Evolutionary conservation across 2,888 invertebrate species (phyloP), one percentile per base, ranked within the genome.

Genomic region (Drosophila picticornis): DNA sequence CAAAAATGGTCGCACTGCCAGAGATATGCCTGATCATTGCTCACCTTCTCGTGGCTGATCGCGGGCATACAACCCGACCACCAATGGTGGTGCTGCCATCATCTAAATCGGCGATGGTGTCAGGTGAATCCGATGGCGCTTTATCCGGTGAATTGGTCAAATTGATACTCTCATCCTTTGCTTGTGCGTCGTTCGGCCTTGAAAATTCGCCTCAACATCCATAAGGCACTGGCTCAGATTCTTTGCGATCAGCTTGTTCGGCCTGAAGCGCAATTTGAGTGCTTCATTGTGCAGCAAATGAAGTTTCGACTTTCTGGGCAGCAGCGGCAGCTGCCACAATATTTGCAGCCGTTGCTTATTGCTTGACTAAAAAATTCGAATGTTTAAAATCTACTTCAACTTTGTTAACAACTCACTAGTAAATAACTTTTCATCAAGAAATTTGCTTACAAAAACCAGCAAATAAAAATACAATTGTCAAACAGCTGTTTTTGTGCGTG

Each of bases 1-100:
- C 88, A 88, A 62, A 96, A 96, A 59, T 94, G 94, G 34, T 95
- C 94, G 88, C 96, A 96, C 71, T 95, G 94, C 96, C 96, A 96
- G 4, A 94, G 92, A 90, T 11, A 92, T 95, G 22, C 94, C 83
- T 94, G 93, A 61, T 96, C 96, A 77, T 95, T 95, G 10, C 91
- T 84, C 13, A 97, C 96, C 86, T 97, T 97, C 81, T 96, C 96
- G 77, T 97, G 97, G 46, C 96, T 95, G 57, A 98, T 97, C 0
- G 96, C 95, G 13, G 98, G 98, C 84, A 96, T 96, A 91, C 59
- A 16, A 25, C 46, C 25, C 25, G 25, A 25, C 88, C 91, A 93
- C 71, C 76, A 10, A 62, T 78, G 22, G 84, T 91, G 1, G 63
- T 78, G 25, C 86, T 91, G 1, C 84, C 91, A 66, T 92, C 92